These are phyloP conservation scores for Numida meleagris DNA, from an alignment of 2,113 vertebrate species.

Conservation along the genomic window DNA sequence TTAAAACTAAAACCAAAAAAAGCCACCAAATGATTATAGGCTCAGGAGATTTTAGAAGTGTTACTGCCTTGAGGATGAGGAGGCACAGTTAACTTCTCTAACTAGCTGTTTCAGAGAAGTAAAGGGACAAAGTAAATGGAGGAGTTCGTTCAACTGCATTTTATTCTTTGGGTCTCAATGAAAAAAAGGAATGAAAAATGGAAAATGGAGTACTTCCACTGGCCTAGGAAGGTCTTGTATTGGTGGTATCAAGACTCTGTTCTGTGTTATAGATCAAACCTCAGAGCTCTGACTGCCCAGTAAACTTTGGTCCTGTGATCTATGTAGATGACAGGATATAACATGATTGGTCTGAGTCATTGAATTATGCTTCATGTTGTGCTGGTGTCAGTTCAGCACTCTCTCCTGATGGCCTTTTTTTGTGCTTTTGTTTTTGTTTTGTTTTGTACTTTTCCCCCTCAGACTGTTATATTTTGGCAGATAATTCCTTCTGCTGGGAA, in stretches of 20 bases:
- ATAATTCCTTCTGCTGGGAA: not conserved
- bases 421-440: not conserved
- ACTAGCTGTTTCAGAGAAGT: not conserved
- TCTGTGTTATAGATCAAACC: accelerated
- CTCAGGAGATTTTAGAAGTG: not conserved
- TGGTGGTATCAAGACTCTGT: not conserved
- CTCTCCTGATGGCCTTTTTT: not conserved
- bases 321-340: not conserved
- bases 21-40: not conserved
- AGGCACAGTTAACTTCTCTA: not conserved
- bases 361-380: not conserved
- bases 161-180: not conserved
- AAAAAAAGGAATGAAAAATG: not conserved
- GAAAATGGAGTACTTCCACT: not conserved
- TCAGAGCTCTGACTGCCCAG: not conserved
- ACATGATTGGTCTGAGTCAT: no score
- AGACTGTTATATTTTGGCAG: not conserved
- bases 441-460: not conserved
- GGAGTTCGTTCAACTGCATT: not conserved
- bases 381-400: not conserved
- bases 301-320: not conserved
- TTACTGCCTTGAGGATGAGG: not conserved
- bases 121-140: not conserved
- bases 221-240: not conserved
- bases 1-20: not conserved